A percentile compares a stretch with the other conserved stretches of the same genome.
Conservation (phyloP, 2,888 invertebrate genomes). For the Silvanus unidentatus region DNA sequence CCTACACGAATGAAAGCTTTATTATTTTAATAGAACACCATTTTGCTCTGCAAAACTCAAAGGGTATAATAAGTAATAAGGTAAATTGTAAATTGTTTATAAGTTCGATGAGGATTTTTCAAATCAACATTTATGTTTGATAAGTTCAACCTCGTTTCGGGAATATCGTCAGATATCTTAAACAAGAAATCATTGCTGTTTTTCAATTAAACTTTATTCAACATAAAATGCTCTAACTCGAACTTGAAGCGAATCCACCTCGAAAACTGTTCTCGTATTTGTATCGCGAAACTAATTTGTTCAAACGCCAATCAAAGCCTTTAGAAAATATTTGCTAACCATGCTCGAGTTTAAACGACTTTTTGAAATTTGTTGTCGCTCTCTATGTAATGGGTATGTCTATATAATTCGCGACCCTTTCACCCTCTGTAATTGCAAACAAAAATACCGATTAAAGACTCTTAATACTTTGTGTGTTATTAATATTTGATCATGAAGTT, state of each 20-base stretch:
- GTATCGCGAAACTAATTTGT: slow-evolving; percentile 32
- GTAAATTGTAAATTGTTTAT: too few species aligned
- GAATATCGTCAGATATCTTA: too few species aligned
- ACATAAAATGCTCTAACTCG: slow-evolving; percentile 22
- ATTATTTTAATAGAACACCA: too few species aligned
- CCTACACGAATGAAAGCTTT: too few species aligned
- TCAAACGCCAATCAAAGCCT: slow-evolving; percentile 30
- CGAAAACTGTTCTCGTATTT: slow-evolving; percentile 24
- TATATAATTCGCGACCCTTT: not conserved
- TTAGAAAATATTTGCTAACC: slow-evolving; percentile 28
- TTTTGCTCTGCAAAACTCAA: too few species aligned
- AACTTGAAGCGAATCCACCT: slow-evolving; percentile 18
- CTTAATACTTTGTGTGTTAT: not conserved
- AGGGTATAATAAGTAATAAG: too few species aligned
- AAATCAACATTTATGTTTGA: too few species aligned
- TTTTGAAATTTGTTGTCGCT: slow-evolving; percentile 2
- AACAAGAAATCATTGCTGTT: slow-evolving; percentile 23
- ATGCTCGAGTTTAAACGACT: slow-evolving; percentile 22
- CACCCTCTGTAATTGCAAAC: not conserved
- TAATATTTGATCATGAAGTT: not conserved
- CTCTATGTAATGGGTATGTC: not conserved
- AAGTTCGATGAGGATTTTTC: too few species aligned
- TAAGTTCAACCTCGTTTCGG: too few species aligned
- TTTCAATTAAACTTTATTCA: slow-evolving; percentile 32
- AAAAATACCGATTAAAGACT: not conserved